Conservation (phyloP, 2,888 invertebrate genomes). For the Ochropacha duplaris region DNA sequence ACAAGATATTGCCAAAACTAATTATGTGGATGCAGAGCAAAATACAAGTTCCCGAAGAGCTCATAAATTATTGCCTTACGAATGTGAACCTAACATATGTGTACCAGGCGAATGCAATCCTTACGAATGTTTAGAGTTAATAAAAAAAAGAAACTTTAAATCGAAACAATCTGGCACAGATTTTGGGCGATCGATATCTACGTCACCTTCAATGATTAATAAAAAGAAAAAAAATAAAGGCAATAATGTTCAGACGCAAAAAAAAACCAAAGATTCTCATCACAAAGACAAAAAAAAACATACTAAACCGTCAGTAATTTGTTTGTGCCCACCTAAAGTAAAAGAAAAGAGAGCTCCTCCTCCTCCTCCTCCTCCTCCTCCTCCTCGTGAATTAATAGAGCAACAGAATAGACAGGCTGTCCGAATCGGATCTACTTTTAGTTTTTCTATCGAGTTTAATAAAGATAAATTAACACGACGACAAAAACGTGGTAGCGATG, state of each 20-base stretch:
- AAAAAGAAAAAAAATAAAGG: constrained; percentile 12
- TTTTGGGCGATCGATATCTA: constrained; percentile 16
- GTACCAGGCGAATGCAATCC: constrained; percentile 43
- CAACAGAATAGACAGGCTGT: constrained; percentile 28
- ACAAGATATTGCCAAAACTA: constrained; percentile 11
- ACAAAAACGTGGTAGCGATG: no score
- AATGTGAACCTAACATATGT: constrained; percentile 43
- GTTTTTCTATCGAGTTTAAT: constrained; percentile 44
- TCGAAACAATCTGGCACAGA: constrained; percentile 21
- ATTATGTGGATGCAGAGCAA: constrained; percentile 18
- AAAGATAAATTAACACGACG: constrained; percentile 24
- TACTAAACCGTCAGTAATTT: constrained; percentile 20
- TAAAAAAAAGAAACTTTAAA: constrained; percentile 19
- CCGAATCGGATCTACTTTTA: constrained; percentile 37
- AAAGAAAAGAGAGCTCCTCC: constrained; percentile 11
- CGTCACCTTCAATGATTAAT: constrained; percentile 18
- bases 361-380: no score
- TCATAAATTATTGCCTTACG: constrained; percentile 33
- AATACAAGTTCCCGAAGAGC: constrained; percentile 16
- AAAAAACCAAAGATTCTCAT: constrained; percentile 10
- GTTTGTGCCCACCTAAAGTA: constrained; percentile 20
- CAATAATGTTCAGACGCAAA: constrained; percentile 14
- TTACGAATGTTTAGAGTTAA: constrained; percentile 31
- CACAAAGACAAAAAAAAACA: constrained; percentile 10
- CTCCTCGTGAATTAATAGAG: no score